A percentile compares a stretch with the other conserved stretches of the same genome.
phyloP scores from a whole-genome alignment of 2,888 invertebrate species.

The Heliconius hortense region DNA sequence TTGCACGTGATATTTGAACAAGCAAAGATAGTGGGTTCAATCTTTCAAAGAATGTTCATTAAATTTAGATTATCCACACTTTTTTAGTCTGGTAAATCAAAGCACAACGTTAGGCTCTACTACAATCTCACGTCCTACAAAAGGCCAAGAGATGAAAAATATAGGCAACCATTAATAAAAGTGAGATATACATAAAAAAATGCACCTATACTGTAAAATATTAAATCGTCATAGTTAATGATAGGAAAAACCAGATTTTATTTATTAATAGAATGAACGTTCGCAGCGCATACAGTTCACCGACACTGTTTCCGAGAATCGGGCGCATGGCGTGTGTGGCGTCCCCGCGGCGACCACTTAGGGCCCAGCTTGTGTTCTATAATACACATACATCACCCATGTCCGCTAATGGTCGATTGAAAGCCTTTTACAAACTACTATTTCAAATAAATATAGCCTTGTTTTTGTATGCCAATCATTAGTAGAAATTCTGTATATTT shows the following conservation, averaged over 20 bases:
- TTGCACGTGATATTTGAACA: neutral
- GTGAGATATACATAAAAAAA: neutral
- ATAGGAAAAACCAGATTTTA: slow-evolving; percentile 45
- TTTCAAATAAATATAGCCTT: slow-evolving; percentile 19
- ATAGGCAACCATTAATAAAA: neutral
- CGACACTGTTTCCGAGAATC: slow-evolving; percentile 62
- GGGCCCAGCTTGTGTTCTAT: slow-evolving; percentile 38
- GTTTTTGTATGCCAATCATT: slow-evolving; percentile 13
- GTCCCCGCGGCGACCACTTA: slow-evolving; percentile 52
- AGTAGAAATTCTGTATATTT: no score
- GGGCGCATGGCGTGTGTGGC: slow-evolving; percentile 57
- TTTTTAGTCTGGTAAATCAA: neutral
- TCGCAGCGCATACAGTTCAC: slow-evolving; percentile 52
- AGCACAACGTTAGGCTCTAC: neutral
- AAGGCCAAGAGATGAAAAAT: no score
- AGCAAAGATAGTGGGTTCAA: neutral
- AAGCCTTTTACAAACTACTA: slow-evolving; percentile 12
- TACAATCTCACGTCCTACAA: neutral
- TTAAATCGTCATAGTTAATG: slow-evolving; percentile 33
- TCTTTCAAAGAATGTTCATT: neutral
- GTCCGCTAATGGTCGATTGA: slow-evolving; percentile 19
- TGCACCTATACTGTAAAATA: slow-evolving; percentile 6
- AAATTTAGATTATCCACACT: neutral
- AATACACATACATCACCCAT: slow-evolving; percentile 32
- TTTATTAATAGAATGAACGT: slow-evolving; percentile 47